These are phyloP conservation scores for Micrastur ruficollis DNA, from an alignment of 2,797 vertebrate species.

Conservation along the genomic window DNA sequence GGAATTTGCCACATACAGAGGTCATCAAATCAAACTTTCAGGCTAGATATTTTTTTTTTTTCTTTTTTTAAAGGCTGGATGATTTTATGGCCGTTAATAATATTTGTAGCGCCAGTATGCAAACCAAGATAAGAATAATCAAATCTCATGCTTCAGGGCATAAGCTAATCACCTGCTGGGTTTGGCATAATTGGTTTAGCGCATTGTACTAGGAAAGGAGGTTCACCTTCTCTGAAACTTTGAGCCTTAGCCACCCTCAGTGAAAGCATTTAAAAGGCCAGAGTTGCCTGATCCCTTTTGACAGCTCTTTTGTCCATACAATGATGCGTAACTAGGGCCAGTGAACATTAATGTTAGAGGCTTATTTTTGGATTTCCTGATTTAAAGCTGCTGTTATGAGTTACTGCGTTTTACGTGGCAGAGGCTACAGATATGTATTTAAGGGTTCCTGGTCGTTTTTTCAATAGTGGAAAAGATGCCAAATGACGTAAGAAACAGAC, in stretches of 20 bases:
- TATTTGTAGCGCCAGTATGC: slow-evolving; percentile 25
- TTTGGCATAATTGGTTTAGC: slow-evolving; percentile 44
- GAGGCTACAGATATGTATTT: not conserved
- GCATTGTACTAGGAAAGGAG: slow-evolving; percentile 4
- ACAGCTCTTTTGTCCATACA: not conserved
- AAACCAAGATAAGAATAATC: slow-evolving; percentile 57
- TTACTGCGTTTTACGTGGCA: not conserved
- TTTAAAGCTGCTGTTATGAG: not conserved
- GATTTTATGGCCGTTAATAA: slow-evolving; percentile 10
- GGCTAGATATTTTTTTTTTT: not conserved
- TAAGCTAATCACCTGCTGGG: slow-evolving; percentile 57
- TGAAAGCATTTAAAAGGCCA: not conserved
- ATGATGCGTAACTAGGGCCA: not conserved
- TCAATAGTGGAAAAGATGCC: not conserved
- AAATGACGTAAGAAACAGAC: not conserved
- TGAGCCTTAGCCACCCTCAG: not conserved
- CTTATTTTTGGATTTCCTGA: not conserved
- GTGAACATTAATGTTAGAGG: not conserved
- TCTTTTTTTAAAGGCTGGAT: not conserved
- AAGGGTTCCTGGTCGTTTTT: not conserved
- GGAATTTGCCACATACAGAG: not conserved
- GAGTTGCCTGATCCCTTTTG: slow-evolving; percentile 11
- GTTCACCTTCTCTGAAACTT: slow-evolving; percentile 12
- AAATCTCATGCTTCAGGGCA: slow-evolving; percentile 60
- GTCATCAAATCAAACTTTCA: not conserved